Evolutionary conservation across 2,113 vertebrate species (phyloP).

Genomic region (Sterrhoptilus dennistouni): DNA sequence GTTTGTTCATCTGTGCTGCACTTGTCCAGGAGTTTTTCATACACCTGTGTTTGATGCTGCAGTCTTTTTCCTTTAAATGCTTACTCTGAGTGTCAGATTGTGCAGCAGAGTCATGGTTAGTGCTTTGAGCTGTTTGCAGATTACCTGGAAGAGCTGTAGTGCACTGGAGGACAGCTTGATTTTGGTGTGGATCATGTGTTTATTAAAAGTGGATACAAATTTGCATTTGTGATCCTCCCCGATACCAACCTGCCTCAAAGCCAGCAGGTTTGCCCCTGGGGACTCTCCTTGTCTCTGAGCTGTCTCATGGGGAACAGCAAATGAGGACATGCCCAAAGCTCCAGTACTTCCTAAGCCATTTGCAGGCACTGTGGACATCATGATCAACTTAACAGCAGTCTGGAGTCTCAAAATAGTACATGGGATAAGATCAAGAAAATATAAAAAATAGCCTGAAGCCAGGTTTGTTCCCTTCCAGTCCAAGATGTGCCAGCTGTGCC

Average conservation of each 20-base stretch:
- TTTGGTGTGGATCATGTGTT: neutral
- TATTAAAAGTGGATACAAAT: neutral
- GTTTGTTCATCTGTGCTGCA: neutral
- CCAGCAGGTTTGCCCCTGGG: neutral
- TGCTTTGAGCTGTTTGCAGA: neutral
- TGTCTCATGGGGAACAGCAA: neutral
- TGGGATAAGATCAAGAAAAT: constrained; percentile 15
- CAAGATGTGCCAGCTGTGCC: neutral
- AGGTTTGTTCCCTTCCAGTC: neutral
- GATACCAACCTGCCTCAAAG: neutral
- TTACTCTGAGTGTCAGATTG: neutral
- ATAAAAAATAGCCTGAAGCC: neutral
- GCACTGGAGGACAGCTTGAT: neutral
- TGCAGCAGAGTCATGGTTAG: neutral
- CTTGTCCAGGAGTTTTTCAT: neutral
- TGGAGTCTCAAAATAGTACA: constrained; percentile 19
- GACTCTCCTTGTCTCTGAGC: neutral
- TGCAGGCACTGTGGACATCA: neutral
- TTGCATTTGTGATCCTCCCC: neutral
- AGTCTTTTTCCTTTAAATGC: neutral
- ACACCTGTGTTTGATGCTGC: neutral
- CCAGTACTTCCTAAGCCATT: neutral
- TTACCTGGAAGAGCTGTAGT: neutral
- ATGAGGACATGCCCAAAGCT: neutral
- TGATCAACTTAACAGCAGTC: constrained; percentile 2